These are phyloP conservation scores for Leucopsar rothschildi DNA, from an alignment of 2,113 vertebrate species.

Conservation along the genomic window DNA sequence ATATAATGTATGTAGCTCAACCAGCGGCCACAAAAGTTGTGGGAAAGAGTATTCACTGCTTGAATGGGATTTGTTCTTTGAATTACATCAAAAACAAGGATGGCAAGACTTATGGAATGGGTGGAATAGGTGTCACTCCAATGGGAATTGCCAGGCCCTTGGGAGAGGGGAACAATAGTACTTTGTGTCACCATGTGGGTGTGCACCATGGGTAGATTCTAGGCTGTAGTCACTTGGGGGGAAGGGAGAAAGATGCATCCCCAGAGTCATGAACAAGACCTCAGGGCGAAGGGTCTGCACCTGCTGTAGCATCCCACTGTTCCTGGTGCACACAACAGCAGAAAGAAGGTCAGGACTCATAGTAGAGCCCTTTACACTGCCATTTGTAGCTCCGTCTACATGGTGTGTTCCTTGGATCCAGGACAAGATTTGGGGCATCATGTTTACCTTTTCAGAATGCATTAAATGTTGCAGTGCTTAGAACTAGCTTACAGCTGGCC, in stretches of 20 bases:
- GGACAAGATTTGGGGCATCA: not conserved
- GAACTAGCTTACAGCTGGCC: not conserved
- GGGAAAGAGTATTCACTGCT: not conserved
- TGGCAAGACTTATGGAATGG: not conserved
- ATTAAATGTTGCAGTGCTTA: not conserved
- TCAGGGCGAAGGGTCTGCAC: not conserved
- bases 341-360: rapidly evolving
- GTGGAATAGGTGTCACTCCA: rapidly evolving
- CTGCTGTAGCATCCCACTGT: rapidly evolving
- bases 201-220: not conserved
- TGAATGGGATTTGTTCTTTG: not conserved
- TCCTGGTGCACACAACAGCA: not conserved
- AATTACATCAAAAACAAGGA: not conserved
- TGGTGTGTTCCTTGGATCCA: not conserved
- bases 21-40: not conserved
- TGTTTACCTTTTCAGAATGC: not conserved
- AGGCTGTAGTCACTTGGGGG: rapidly evolving
- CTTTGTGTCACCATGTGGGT: rapidly evolving
- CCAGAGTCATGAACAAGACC: not conserved
- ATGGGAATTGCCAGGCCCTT: not conserved
- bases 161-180: rapidly evolving
- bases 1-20: not conserved
- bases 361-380: not conserved
- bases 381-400: not conserved
- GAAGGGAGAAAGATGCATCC: rapidly evolving